Evolutionary conservation across 2,113 vertebrate genomes (phyloP), one percentile per base, ranked within the genome.

Genomic region (Rhabdomys dilectus): DNA sequence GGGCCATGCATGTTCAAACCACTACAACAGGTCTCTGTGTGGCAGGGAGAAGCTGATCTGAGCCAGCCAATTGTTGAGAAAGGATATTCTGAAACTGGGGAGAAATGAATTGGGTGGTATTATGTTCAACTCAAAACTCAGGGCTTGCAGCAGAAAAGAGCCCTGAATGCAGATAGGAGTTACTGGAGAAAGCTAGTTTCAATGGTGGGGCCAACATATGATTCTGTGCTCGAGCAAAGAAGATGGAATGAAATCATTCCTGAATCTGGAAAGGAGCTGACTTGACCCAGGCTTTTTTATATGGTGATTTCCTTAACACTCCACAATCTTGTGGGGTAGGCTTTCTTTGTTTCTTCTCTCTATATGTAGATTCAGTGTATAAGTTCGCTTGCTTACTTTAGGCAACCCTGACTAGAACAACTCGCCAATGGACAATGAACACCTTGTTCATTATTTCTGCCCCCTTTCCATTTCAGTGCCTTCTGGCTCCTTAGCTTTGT

Each of bases 11-110:
- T 66, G 5, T 31, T 66, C 64, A 34, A 66, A 68, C 64, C 58
- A 21, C 60, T 15, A 68, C 34, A 36, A 68, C 66, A 68, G 62
- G 15, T 64, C 77, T 94, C 84, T 75, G 34, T 56, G 48, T 80
- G 68, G 39, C 68, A 75, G 66, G 81, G 56, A 87, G 75, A 73
- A 62, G 21, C 70, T 77, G 53, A 29, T 66, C n/a, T 29, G 8
- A 22, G 58, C 85, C 82, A 89, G 64, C 39, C 72, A 91, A 60
- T 82, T 97, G 64, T 81, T 94, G 42, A 88, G 66, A 81, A 94
- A 94, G 90, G 78, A 84, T 42, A 82, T 77, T 73, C 87, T 95
- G 58, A 62, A 76, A 51, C 48, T 70, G 66, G 29, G 88, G 19
- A 97, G 77, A 56, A 86, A 88, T 76, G 86, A 82, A 64, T 8